These are phyloP conservation scores for Carposina sasakii DNA, from an alignment of 1,140 invertebrate genomes.

Conservation along the genomic window DNA sequence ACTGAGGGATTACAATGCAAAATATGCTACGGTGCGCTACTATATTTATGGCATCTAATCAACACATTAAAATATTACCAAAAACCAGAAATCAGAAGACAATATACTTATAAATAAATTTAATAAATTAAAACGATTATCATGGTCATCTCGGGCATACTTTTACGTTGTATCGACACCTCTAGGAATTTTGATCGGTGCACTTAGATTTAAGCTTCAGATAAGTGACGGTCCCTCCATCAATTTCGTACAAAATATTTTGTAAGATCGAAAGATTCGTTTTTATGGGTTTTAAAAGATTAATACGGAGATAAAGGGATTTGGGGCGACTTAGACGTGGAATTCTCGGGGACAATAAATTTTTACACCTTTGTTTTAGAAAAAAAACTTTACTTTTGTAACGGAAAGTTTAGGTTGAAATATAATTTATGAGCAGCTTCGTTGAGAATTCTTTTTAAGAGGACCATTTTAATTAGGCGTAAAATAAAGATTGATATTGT, in stretches of 20 bases:
- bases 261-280: constrained; percentile 61
- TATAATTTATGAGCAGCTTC: not conserved
- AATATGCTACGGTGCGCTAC: too few relatives aligned
- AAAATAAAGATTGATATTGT: too few relatives aligned
- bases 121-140: constrained; percentile 35
- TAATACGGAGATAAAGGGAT: constrained; percentile 66
- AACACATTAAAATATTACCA: too few relatives aligned
- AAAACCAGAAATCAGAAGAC: too few relatives aligned
- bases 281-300: constrained; percentile 68
- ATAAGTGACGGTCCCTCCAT: constrained; percentile 59
- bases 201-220: constrained; percentile 47
- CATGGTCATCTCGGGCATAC: constrained; percentile 42
- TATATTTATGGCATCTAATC: too few relatives aligned
- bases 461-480: constrained; percentile 24
- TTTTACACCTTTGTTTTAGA: constrained; percentile 51
- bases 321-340: constrained; percentile 45
- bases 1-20: too few relatives aligned
- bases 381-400: too few relatives aligned
- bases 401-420: too few relatives aligned
- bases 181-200: constrained; percentile 67
- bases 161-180: constrained; percentile 64
- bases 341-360: constrained; percentile 59
- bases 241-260: constrained; percentile 70
- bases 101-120: not conserved
- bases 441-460: not conserved